phyloP scores from a whole-genome alignment of 2,113 vertebrate genomes.

The Octodon degus region DNA sequence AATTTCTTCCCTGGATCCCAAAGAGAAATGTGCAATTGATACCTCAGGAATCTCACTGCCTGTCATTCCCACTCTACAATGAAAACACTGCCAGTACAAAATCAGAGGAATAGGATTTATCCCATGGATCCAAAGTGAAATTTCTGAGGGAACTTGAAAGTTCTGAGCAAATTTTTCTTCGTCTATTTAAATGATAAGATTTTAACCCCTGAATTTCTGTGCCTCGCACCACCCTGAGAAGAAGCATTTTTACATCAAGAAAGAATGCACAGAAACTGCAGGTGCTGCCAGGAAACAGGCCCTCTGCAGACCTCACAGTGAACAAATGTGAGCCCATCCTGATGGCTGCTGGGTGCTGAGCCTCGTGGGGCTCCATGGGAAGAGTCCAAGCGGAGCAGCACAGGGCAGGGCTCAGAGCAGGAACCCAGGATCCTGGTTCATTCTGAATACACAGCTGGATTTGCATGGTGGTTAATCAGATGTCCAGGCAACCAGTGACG shows the following conservation, averaged over 20 bases:
- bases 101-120: background rate
- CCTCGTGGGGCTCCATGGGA: background rate
- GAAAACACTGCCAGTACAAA: background rate
- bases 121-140: background rate
- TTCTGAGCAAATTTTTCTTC: background rate
- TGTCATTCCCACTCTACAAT: background rate
- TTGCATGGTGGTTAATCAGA: background rate
- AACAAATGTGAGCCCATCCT: background rate
- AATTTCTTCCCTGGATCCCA: background rate
- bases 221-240: background rate
- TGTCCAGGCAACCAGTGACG: background rate
- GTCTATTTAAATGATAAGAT: background rate
- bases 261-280: background rate
- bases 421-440: background rate
- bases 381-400: background rate
- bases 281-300: background rate
- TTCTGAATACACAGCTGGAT: background rate
- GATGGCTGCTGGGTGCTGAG: background rate
- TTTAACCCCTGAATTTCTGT: background rate
- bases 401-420: background rate
- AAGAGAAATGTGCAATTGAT: background rate
- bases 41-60: background rate
- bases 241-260: background rate
- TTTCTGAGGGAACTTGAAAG: no score
- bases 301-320: background rate